Conservation (phyloP, 2,113 vertebrate species). For the Gymnobelideus leadbeateri region DNA sequence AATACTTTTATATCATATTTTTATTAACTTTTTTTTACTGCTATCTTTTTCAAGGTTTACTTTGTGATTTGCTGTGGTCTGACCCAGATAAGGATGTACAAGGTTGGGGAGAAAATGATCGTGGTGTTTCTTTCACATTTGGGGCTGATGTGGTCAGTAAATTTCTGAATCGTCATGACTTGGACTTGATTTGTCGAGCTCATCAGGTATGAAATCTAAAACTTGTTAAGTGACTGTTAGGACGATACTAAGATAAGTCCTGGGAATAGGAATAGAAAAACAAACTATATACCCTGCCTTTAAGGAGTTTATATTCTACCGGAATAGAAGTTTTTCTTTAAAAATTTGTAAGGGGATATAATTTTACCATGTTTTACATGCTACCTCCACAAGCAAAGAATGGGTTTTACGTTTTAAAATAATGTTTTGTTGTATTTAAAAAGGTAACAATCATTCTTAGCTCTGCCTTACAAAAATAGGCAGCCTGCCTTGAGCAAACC, state of each 20-base stretch:
- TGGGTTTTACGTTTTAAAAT: background rate
- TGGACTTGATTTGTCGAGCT: slow-evolving; percentile 99
- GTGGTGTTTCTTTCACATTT: slow-evolving; percentile 98
- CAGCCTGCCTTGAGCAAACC: background rate
- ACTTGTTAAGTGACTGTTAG: background rate
- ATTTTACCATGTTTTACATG: background rate
- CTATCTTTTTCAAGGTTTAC: slow-evolving; percentile 88
- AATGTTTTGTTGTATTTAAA: background rate
- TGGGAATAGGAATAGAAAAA: background rate
- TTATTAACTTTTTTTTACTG: slow-evolving; percentile 34
- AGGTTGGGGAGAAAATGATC: slow-evolving; percentile 99
- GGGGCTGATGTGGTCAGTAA: slow-evolving; percentile 99
- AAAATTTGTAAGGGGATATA: background rate
- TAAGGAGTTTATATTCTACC: background rate
- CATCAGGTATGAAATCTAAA: slow-evolving; percentile 91
- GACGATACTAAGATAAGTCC: background rate
- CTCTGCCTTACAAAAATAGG: background rate
- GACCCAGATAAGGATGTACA: slow-evolving; percentile 99
- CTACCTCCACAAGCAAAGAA: background rate
- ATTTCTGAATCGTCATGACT: slow-evolving; percentile 98
- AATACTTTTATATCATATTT: slow-evolving; percentile 10
- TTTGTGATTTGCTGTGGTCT: slow-evolving; percentile 98
- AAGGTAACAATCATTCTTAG: background rate
- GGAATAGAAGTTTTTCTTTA: background rate
- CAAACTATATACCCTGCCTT: background rate